Evolutionary conservation across 2,113 vertebrate species (phyloP).

Genomic region (Mystacornis crossleyi): DNA sequence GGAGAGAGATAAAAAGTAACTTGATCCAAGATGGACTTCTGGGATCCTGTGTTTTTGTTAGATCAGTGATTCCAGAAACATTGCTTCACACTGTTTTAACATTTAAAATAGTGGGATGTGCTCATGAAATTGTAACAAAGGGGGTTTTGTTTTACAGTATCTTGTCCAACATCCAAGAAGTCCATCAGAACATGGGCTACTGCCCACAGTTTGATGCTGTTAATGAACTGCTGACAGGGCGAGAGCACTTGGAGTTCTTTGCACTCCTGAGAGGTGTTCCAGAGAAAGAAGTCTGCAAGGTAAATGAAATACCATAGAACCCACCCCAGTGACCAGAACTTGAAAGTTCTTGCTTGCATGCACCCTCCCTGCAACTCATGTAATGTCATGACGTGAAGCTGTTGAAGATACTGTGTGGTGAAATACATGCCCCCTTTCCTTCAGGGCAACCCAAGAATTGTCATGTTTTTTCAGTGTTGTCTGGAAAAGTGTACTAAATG

Average conservation of each 20-base stretch:
- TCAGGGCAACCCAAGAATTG: background rate
- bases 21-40: background rate
- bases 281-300: slow-evolving; percentile 92
- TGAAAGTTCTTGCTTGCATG: background rate
- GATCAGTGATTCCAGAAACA: background rate
- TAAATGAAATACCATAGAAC: slow-evolving; percentile 22
- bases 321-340: rapidly evolving
- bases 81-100: background rate
- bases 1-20: background rate
- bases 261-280: slow-evolving; percentile 93
- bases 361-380: background rate
- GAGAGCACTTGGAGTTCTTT: slow-evolving; percentile 96
- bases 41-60: background rate
- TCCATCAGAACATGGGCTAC: slow-evolving; percentile 96
- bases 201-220: slow-evolving; percentile 98
- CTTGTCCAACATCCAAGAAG: slow-evolving; percentile 89
- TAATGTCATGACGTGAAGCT: background rate
- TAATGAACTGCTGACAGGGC: slow-evolving; percentile 92
- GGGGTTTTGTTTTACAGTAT: slow-evolving; percentile 76
- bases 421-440: background rate
- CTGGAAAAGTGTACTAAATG: background rate
- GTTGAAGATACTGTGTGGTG: background rate
- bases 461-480: background rate
- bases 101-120: background rate
- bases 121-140: background rate